Percentiles rank a stretch among this genome's conserved stretches.
These are phyloP conservation scores for Lasius fuliginosus DNA, from an alignment of 2,888 invertebrate genomes.

Conservation along the genomic window DNA sequence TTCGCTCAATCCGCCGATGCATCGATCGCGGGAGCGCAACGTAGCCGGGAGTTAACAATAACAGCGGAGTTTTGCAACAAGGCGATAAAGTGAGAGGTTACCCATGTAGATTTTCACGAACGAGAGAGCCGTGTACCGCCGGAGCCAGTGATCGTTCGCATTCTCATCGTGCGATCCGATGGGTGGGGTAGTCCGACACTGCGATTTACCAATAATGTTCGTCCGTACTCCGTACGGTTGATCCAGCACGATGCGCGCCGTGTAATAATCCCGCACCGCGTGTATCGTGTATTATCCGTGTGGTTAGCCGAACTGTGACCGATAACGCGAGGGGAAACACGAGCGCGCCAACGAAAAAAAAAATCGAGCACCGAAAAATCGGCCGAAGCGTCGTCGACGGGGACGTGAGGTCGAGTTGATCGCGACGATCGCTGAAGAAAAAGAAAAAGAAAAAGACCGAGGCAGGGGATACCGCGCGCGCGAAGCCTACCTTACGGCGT, in stretches of 20 bases:
- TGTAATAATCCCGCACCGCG: not conserved
- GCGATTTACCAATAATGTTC: not conserved
- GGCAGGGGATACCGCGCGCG: no score
- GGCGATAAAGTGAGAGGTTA: slow-evolving; percentile 25
- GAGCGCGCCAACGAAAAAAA: not conserved
- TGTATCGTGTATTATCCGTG: not conserved
- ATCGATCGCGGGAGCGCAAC: not conserved
- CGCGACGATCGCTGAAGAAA: no score
- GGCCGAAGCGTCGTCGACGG: not conserved
- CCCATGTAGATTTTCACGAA: not conserved
- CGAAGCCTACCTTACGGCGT: no score
- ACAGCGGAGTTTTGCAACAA: not conserved
- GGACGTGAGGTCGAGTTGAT: not conserved
- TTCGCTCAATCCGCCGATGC: not conserved
- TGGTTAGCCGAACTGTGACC: not conserved
- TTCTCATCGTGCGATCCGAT: not conserved
- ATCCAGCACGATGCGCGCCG: not conserved
- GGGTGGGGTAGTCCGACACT: not conserved
- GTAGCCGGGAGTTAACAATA: not conserved
- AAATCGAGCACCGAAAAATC: not conserved
- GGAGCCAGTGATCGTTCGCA: not conserved
- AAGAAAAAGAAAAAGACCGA: no score
- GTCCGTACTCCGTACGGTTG: not conserved
- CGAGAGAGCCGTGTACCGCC: not conserved
- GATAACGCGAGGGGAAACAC: not conserved